phyloP scores from a whole-genome alignment of 2,113 vertebrate genomes.

The Toxotes chatareus region DNA sequence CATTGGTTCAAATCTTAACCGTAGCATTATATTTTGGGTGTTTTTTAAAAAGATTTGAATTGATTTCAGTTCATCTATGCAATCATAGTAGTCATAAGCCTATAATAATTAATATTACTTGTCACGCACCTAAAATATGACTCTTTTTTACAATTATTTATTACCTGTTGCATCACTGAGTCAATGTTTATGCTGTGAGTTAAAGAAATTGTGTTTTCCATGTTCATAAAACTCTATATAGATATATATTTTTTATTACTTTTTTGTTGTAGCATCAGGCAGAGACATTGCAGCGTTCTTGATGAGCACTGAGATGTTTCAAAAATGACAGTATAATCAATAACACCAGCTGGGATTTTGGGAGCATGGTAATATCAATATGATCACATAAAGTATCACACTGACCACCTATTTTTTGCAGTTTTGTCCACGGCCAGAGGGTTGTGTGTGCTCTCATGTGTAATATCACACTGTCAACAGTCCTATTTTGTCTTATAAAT shows the following conservation, averaged over 20 bases:
- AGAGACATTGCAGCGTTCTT: not conserved
- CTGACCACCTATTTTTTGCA: not conserved
- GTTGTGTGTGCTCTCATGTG: not conserved
- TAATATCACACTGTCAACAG: not conserved
- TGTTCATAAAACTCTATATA: not conserved
- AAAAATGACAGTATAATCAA: not conserved
- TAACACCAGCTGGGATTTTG: not conserved
- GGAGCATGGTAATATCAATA: not conserved
- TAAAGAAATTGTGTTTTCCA: not conserved
- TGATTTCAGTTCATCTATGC: not conserved
- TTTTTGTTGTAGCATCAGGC: not conserved
- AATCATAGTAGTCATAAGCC: not conserved
- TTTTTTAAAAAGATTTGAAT: not conserved
- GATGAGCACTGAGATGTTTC: not conserved
- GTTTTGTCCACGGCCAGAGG: not conserved
- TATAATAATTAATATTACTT: not conserved
- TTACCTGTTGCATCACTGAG: not conserved
- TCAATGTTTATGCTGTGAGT: not conserved
- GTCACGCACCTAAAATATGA: not conserved
- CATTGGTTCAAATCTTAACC: conserved; percentile 2
- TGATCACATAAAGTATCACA: not conserved
- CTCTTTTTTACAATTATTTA: not conserved
- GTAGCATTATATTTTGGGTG: not conserved
- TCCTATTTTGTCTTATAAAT: not conserved
- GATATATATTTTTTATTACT: not conserved